These are phyloP conservation scores for Leiothrix lutea DNA, from an alignment of 2,113 vertebrate genomes.

Conservation along the genomic window DNA sequence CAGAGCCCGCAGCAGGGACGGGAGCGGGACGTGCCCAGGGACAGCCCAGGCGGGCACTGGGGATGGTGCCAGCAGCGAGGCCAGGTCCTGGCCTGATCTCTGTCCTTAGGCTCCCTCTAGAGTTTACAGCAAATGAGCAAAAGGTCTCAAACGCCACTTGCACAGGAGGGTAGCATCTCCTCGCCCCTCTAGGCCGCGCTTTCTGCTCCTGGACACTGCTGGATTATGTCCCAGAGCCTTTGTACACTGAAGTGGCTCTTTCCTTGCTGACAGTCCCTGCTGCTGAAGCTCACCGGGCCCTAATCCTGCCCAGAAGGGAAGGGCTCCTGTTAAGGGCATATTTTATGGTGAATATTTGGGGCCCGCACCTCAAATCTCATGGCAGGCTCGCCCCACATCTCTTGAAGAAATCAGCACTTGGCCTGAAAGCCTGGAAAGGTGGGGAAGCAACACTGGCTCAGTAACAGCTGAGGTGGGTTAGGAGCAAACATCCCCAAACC, in stretches of 20 bases:
- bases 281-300: neutral
- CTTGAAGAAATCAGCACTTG: neutral
- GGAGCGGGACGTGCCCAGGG: neutral
- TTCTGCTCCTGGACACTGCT: neutral
- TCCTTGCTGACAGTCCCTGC: neutral
- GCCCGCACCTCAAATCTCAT: neutral
- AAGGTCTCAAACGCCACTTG: neutral
- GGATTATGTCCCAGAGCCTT: neutral
- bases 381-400: fast-evolving
- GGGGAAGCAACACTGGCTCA: neutral
- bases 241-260: neutral
- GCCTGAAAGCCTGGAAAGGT: neutral
- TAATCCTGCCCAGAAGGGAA: neutral
- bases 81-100: neutral
- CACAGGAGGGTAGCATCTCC: neutral
- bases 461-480: neutral
- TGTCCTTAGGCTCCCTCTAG: slow-evolving; percentile 65
- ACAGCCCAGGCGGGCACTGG: neutral
- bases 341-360: neutral
- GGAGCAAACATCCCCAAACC: neutral
- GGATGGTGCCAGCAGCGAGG: neutral
- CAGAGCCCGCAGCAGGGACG: neutral
- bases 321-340: neutral
- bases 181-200: fast-evolving
- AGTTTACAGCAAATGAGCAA: neutral